These are phyloP conservation scores for Dryomyza anilis DNA, from an alignment of 2,888 invertebrate species.

Conservation along the genomic window DNA sequence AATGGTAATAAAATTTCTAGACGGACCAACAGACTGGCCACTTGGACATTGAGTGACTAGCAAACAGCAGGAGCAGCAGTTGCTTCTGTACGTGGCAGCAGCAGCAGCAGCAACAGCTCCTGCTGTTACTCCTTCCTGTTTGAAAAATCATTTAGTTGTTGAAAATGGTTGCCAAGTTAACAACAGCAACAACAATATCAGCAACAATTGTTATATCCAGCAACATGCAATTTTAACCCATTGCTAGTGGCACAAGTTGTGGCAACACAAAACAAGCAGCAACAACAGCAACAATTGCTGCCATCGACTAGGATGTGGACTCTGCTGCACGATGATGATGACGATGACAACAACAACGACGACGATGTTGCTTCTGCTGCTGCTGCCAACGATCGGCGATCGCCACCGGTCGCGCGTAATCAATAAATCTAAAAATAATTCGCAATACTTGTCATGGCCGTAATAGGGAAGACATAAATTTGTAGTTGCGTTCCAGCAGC, in stretches of 20 bases:
- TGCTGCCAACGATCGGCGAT: constrained; percentile 21
- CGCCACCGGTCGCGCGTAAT: constrained; percentile 46
- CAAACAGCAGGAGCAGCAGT: not conserved
- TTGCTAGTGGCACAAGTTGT: constrained; percentile 29
- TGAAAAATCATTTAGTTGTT: constrained; percentile 17
- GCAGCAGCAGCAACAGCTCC: constrained; percentile 36
- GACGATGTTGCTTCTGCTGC: constrained; percentile 20
- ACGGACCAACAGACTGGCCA: not conserved
- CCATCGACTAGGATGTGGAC: constrained; percentile 17
- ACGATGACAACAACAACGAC: constrained; percentile 26
- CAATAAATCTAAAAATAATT: constrained; percentile 49
- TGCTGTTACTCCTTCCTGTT: constrained; percentile 41
- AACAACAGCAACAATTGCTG: constrained; percentile 31
- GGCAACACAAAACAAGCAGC: constrained; percentile 27
- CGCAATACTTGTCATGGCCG: constrained; percentile 59
- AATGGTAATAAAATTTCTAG: constrained; percentile 15
- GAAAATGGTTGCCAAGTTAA: constrained; percentile 23
- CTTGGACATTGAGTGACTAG: constrained; percentile 14
- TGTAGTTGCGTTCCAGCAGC: constrained; percentile 28
- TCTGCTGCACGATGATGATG: constrained; percentile 32
- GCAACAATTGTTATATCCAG: not conserved
- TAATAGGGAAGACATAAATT: constrained; percentile 59
- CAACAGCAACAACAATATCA: not conserved
- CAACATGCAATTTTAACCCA: constrained; percentile 6
- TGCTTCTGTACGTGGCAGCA: constrained; percentile 1